Percentiles rank a stretch among this genome's conserved stretches.
phyloP scores from a whole-genome alignment of 2,113 vertebrate genomes.

The Pelobates fuscus region DNA sequence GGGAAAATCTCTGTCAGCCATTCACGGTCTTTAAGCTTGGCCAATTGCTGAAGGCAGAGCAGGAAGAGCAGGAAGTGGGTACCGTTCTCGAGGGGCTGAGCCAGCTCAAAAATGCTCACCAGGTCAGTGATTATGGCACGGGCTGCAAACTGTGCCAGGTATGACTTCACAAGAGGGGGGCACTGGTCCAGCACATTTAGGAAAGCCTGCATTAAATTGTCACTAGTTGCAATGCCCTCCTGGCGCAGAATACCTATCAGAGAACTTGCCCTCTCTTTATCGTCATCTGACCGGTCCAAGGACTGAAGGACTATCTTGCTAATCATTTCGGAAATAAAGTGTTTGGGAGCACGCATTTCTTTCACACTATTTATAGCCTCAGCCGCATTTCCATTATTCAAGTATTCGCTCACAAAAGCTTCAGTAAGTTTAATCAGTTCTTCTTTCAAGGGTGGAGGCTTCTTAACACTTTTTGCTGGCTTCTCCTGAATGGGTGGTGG shows the following conservation, averaged over 20 bases:
- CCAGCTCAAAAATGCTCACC: constrained; percentile 93
- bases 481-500: constrained; percentile 98
- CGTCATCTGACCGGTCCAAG: constrained; percentile 89
- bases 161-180: constrained; percentile 96
- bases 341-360: constrained; percentile 95
- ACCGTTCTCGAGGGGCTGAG: constrained; percentile 95
- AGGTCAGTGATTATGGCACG: constrained; percentile 93
- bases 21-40: constrained; percentile 92
- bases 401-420: constrained; percentile 86
- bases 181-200: constrained; percentile 95
- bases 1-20: constrained; percentile 97
- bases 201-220: constrained; percentile 98
- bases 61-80: constrained; percentile 97
- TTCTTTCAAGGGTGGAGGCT: constrained; percentile 91
- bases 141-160: constrained; percentile 95
- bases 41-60: constrained; percentile 95
- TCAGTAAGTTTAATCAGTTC: constrained; percentile 96
- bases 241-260: constrained; percentile 87
- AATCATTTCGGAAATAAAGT: constrained; percentile 96
- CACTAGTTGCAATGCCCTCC: constrained; percentile 90
- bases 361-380: constrained; percentile 85
- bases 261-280: constrained; percentile 91
- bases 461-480: constrained; percentile 94
- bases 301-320: constrained; percentile 91
- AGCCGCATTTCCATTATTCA: constrained; percentile 86